Evolutionary conservation across 2,888 invertebrate genomes (phyloP), one percentile per base, ranked within the genome.

Genomic region (Neoaliturus tenellus): DNA sequence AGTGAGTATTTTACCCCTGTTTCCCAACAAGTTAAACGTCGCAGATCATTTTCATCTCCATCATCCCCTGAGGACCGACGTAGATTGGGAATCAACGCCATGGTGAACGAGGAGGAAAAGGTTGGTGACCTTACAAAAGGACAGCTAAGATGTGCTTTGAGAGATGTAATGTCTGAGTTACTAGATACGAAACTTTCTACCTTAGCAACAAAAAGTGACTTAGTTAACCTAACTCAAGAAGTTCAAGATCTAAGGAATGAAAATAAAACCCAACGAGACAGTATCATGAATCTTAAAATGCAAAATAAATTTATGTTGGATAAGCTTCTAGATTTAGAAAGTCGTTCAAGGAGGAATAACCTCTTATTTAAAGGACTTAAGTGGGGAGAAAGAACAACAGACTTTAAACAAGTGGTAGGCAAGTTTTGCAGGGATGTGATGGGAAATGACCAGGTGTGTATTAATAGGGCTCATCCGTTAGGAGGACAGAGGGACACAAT

Each of bases 381-480:
- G 35, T 35, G 35, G 41, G 25, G 25, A 35, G 39, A 20, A 14
- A 41, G 14, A n/a, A 23, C 17, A 23, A 1, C 39, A 71, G 41
- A 41, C 41, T 71, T n/a, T n/a, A 71, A 35, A 10, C 41, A 71
- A 6, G 41, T 71, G 25, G 41, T 71, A 1, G n/a, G 23, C 2
- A 71, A 14, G 4, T 71, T 71, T 31, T 67, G 67, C 35, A 67
- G 33, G 10, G 67, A 67, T 8, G 17, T 67, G 35, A 2, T 6
- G 6, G 67, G 31, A 31, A 35, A 67, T n/a, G 23, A 71, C 28
- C 35, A 41, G 6, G 2, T 71, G 3, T 71, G 17, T 8, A 35
- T 71, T 5, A 71, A 71, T 41, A 71, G 71, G n/a, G 35, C 71
- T 20, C 71, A 71, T 41, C 39, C 71, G 4, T 23, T 71, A n/a